These are phyloP conservation scores for Lordiphosa fenestrarum DNA, from an alignment of 2,888 invertebrate species.

Conservation along the genomic window DNA sequence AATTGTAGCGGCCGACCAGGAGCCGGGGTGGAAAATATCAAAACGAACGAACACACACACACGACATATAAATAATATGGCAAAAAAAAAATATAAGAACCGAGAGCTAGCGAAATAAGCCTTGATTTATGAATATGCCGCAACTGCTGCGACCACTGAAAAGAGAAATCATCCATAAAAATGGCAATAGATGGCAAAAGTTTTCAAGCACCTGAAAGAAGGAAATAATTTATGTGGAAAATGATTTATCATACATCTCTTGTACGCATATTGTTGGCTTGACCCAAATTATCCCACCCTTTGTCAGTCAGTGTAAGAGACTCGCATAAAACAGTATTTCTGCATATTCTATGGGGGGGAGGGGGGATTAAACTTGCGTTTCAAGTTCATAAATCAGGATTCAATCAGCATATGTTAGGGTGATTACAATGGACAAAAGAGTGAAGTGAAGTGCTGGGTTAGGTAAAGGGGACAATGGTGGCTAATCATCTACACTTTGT, in stretches of 20 bases:
- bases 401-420: conserved; percentile 11
- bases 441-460: no score
- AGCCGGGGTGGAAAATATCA: conserved; percentile 36
- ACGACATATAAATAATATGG: conserved; percentile 21
- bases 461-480: no score
- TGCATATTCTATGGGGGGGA: neutral
- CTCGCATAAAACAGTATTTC: conserved; percentile 9
- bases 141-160: conserved; percentile 36
- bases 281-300: conserved; percentile 12
- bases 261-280: conserved; percentile 9
- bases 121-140: conserved; percentile 58
- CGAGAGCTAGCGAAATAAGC: conserved; percentile 45
- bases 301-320: conserved; percentile 2
- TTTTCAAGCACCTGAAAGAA: conserved; percentile 15
- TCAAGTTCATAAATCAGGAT: conserved; percentile 9
- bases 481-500: no score
- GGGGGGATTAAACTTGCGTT: conserved; percentile 7
- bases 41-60: conserved; percentile 6
- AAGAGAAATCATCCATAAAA: conserved; percentile 37
- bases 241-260: conserved; percentile 2
- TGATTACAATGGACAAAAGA: conserved; percentile 3
- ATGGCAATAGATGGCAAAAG: conserved; percentile 24
- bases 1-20: conserved; percentile 47
- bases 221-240: conserved; percentile 11
- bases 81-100: conserved; percentile 11